Evolutionary conservation across 1,140 invertebrate species (phyloP).

Genomic region (Hylaeus volcanicus): DNA sequence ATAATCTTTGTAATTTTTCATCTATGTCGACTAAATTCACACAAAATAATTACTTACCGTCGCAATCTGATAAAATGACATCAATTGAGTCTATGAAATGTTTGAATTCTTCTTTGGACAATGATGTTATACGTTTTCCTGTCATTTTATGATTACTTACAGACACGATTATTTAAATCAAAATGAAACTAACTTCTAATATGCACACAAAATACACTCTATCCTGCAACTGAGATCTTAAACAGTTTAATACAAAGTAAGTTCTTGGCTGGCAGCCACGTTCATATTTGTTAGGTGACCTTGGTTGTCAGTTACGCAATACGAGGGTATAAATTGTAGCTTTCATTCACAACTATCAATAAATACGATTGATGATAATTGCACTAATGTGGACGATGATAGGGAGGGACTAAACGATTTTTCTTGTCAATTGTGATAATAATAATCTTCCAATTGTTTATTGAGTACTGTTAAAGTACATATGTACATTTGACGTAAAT

Average conservation of each 20-base stretch:
- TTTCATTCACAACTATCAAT: conserved; percentile 20
- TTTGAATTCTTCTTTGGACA: conserved; percentile 68
- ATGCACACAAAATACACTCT: background rate
- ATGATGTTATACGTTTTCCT: conserved; percentile 55
- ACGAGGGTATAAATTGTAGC: conserved; percentile 16
- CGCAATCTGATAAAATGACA: conserved; percentile 79
- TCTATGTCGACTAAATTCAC: background rate
- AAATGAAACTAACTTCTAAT: background rate
- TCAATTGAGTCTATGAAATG: conserved; percentile 77
- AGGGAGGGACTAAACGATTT: background rate
- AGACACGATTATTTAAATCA: background rate
- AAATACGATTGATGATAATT: conserved; percentile 1
- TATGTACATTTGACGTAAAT: background rate
- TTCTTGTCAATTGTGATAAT: background rate
- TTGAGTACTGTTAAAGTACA: background rate
- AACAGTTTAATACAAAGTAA: background rate
- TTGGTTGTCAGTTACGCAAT: conserved; percentile 63
- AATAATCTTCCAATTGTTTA: background rate
- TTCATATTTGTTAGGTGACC: conserved; percentile 52
- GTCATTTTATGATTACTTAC: conserved; percentile 55
- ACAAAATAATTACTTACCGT: conserved; percentile 72
- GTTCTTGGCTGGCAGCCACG: conserved; percentile 46
- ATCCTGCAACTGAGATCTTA: background rate
- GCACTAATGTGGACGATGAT: background rate
- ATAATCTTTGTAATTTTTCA: background rate